Evolutionary conservation across 2,888 invertebrate species (phyloP).

Genomic region (Philaethria dido): DNA sequence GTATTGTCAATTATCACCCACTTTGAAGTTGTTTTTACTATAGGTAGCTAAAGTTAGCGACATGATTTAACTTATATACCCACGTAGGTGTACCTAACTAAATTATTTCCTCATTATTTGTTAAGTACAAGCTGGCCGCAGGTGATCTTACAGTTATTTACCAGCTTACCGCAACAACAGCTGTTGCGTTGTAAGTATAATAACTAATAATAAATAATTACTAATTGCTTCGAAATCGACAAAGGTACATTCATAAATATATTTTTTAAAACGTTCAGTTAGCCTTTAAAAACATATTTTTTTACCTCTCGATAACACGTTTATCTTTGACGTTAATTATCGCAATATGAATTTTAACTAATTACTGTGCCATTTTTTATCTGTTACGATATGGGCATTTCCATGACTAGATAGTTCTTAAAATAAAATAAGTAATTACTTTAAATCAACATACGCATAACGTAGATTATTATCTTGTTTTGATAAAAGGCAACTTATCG

Average conservation of each 20-base stretch:
- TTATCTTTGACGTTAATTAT: background rate
- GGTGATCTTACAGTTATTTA: conserved; percentile 19
- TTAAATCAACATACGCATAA: background rate
- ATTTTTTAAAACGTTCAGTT: background rate
- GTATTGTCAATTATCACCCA: background rate
- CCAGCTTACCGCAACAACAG: conserved; percentile 25
- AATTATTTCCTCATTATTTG: conserved; percentile 13
- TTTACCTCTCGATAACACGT: background rate
- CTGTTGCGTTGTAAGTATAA: conserved; percentile 23
- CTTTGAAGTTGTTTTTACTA: background rate
- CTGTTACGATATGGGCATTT: background rate
- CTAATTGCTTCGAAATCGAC: conserved; percentile 10
- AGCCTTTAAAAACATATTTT: background rate
- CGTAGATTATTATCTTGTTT: background rate
- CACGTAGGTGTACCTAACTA: background rate
- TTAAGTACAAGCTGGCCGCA: conserved; percentile 13
- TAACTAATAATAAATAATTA: conserved; percentile 25
- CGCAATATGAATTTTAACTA: background rate
- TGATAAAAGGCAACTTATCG: background rate
- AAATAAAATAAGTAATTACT: background rate
- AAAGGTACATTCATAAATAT: background rate
- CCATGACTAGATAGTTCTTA: background rate
- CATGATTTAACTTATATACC: background rate
- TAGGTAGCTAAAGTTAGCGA: background rate
- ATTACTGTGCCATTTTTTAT: background rate